These are phyloP conservation scores for Busseola fusca DNA, from an alignment of 2,888 invertebrate genomes.

Conservation along the genomic window DNA sequence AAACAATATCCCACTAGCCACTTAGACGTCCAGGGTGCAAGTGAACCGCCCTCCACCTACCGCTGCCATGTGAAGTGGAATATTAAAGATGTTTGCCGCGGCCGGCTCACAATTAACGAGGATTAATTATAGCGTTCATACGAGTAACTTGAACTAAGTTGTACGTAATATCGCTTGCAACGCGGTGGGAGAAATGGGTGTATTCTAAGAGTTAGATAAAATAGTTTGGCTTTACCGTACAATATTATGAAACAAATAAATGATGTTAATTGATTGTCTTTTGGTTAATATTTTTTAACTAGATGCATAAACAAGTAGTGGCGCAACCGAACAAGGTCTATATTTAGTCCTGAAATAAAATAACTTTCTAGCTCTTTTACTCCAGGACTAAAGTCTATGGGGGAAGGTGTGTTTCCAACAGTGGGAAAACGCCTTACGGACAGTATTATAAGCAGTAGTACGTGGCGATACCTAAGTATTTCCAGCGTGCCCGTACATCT, in stretches of 20 bases:
- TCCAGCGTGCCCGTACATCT: background rate
- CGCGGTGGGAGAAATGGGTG: constrained; percentile 14
- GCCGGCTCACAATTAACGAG: constrained; percentile 61
- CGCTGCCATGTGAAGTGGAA: constrained; percentile 52
- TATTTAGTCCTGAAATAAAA: background rate
- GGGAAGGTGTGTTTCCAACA: background rate
- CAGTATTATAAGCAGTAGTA: background rate
- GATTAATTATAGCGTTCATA: constrained; percentile 64
- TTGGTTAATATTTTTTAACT: background rate
- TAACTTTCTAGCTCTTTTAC: no score
- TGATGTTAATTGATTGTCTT: background rate
- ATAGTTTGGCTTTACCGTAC: background rate
- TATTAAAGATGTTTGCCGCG: constrained; percentile 46
- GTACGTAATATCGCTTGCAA: constrained; percentile 48
- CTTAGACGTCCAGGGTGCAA: constrained; percentile 9
- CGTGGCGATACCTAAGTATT: background rate
- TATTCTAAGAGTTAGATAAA: background rate
- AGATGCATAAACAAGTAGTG: background rate
- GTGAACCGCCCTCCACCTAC: constrained; percentile 31
- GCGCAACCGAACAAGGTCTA: no score
- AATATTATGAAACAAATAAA: background rate
- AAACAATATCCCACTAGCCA: constrained; percentile 2
- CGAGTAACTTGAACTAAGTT: constrained; percentile 49
- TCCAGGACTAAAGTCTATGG: background rate
- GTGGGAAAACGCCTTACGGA: background rate